These are phyloP conservation scores for Drosophila pseudoobscura DNA, from an alignment of 1,140 invertebrate species.

Conservation along the genomic window DNA sequence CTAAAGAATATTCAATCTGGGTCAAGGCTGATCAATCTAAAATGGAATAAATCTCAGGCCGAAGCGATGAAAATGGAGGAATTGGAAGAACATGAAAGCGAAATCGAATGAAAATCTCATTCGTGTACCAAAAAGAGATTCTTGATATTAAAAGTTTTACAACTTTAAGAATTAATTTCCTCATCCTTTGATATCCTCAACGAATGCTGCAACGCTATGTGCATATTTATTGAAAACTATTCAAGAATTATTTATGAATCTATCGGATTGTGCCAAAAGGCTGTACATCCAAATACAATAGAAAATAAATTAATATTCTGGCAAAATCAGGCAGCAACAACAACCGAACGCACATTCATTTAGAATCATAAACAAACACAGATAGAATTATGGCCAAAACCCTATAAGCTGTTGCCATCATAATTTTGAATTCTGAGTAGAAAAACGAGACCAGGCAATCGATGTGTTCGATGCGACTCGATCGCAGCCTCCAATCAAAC, in stretches of 20 bases:
- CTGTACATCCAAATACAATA: slow-evolving; percentile 48
- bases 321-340: slow-evolving; percentile 27
- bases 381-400: slow-evolving; percentile 8
- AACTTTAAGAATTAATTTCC: no score
- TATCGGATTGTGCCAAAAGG: slow-evolving; percentile 23
- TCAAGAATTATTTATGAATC: slow-evolving; percentile 50
- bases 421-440: slow-evolving; percentile 57
- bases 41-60: neutral
- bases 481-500: slow-evolving; percentile 50
- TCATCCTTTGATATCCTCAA: slow-evolving; percentile 5
- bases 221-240: slow-evolving; percentile 38
- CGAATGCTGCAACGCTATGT: slow-evolving; percentile 17
- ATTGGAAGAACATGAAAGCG: slow-evolving; percentile 5
- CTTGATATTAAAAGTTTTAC: no score
- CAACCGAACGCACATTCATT: slow-evolving; percentile 7
- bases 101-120: slow-evolving; percentile 35
- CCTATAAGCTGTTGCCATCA: slow-evolving; percentile 41
- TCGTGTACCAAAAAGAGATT: slow-evolving; percentile 1
- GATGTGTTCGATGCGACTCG: slow-evolving; percentile 13
- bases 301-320: slow-evolving; percentile 68
- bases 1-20: slow-evolving; percentile 24
- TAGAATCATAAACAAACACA: slow-evolving; percentile 7
- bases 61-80: slow-evolving; percentile 2
- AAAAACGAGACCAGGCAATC: slow-evolving; percentile 64
- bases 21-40: slow-evolving; percentile 29